These are phyloP conservation scores for Anneissia japonica DNA, from an alignment of 35 echinoderm and acorn worm genomes.

Conservation along the genomic window DNA sequence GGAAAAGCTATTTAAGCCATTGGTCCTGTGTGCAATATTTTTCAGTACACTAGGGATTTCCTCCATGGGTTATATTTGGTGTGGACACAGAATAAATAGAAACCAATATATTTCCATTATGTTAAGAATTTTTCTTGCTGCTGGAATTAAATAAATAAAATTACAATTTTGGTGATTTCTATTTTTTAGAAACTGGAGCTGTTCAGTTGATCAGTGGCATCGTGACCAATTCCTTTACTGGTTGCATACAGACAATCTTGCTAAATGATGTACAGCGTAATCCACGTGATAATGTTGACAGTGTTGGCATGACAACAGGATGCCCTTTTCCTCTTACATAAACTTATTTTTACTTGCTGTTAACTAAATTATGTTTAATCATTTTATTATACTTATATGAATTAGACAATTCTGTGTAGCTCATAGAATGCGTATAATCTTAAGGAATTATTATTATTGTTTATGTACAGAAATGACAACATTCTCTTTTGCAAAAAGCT, in stretches of 20 bases:
- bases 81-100: neutral
- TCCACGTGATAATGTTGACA: neutral
- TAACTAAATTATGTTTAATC: no score
- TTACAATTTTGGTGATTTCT: neutral
- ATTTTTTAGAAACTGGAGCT: neutral
- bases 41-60: neutral
- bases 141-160: neutral
- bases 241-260: slow-evolving; percentile 12
- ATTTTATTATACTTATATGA: no score
- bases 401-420: no score
- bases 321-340: slow-evolving; percentile 36
- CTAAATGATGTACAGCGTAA: slow-evolving; percentile 14
- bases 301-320: slow-evolving; percentile 10
- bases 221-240: slow-evolving; percentile 19
- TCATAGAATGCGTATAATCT: no score
- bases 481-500: no score
- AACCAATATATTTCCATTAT: neutral
- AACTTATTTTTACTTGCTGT: no score
- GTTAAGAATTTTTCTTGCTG: neutral
- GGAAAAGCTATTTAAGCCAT: neutral
- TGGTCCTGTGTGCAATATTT: neutral
- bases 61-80: neutral
- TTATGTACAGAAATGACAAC: no score
- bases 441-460: no score
- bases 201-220: slow-evolving; percentile 9